Base-by-base conservation (phyloP, 1,140 invertebrate species). In the Mactra quadrangularis region DNA sequence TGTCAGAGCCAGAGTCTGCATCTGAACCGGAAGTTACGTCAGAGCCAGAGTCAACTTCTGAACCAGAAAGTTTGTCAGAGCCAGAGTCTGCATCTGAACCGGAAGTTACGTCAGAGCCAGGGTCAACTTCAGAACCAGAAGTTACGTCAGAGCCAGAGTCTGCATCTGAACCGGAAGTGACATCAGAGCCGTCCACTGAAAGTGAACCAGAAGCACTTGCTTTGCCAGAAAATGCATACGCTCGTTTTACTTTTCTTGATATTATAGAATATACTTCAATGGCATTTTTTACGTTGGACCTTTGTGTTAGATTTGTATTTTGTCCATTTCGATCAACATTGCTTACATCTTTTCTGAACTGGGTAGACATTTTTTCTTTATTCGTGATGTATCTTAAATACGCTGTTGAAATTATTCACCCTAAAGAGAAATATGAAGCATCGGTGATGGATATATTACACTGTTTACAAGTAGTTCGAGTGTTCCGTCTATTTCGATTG, bases 401-500 rank as follows among this genome's bases (percentile, higher is more conserved):
- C 33, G 19, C 35, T 22, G 9, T 75, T 29, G 71, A 75, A 45
- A 25, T 27, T 19, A 38, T 75, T 19, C 41, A 17, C 27, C 71
- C 53, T 22, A 57, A 59, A 19, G 52, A 57, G 33, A 75, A 75
- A 45, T 75, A 75, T 31, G 71, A 75, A 59, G 71, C 52, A n/a
- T 75, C 71, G 6, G 35, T 66, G 29, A 22, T 83, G 9, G 45
- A 85, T 33, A 70, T 87, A 7, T n/a, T 87, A 1, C 47, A 82
- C 3, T 84, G 70, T 64, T 52, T 87, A 3, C 79, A 82, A 31
- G 64, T 89, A 33, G 62, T 89, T 53, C 83, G 89, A n/a, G 82
- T 89, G 29, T 85, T 90, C 22, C 68, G 89, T 19, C 62, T 88
- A 25, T 82, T 90, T 72, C 66, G 88, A 27, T 52, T 87, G n/a